phyloP scores from a whole-genome alignment of 1,140 invertebrate genomes.

The Branchinecta lindahli region DNA sequence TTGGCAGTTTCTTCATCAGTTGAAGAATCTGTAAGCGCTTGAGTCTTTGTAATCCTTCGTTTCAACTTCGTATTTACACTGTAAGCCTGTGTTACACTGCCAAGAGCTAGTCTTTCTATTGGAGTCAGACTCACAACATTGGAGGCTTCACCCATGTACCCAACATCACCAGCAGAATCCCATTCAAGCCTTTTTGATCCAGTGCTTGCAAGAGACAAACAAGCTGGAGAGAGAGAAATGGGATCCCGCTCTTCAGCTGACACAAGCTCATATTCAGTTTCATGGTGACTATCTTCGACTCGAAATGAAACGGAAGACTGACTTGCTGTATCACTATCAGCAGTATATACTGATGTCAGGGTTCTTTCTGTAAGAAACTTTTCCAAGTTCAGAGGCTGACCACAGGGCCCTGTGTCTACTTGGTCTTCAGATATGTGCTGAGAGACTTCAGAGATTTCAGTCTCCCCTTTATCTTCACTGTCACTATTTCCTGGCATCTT shows the following conservation, averaged over 20 bases:
- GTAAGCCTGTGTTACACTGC: neutral
- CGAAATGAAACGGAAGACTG: neutral
- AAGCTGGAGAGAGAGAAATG: neutral
- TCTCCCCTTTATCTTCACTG: too few relatives aligned
- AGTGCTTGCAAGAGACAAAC: neutral
- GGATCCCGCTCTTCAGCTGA: neutral
- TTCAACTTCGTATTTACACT: neutral
- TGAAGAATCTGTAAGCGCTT: neutral
- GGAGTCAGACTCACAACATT: neutral
- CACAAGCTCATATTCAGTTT: neutral
- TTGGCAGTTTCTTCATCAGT: neutral
- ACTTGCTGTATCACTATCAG: neutral
- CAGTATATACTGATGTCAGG: neutral
- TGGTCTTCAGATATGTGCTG: too few relatives aligned
- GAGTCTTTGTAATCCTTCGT: neutral
- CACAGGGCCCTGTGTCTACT: too few relatives aligned
- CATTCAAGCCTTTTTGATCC: slow-evolving; percentile 6
- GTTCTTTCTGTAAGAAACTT: neutral
- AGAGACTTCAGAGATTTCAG: too few relatives aligned
- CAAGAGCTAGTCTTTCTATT: neutral
- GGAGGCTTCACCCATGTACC: neutral
- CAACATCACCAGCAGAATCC: neutral
- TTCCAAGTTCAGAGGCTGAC: too few relatives aligned
- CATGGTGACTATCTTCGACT: neutral
- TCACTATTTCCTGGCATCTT: too few relatives aligned